Evolutionary conservation across 2,888 invertebrate species (phyloP).

Genomic region (Tubulanus polymorphus): DNA sequence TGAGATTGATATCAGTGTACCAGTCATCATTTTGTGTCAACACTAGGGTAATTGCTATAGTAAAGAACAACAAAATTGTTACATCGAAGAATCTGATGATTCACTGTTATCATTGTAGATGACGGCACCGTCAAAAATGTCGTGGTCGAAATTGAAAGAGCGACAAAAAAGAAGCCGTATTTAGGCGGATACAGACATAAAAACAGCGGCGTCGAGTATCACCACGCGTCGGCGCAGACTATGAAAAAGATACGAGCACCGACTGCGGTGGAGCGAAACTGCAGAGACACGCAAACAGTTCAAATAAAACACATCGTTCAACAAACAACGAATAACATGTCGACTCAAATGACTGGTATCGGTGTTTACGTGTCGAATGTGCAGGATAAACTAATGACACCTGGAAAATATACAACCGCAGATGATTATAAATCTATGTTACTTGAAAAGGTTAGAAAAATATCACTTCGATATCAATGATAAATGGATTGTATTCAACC

Average conservation of each 20-base stretch:
- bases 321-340: slow-evolving; percentile 50
- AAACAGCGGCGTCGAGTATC: slow-evolving; percentile 67
- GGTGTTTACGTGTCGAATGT: slow-evolving; percentile 49
- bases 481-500: no score
- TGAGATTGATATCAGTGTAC: no score
- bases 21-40: no score
- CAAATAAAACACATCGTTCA: slow-evolving; percentile 39
- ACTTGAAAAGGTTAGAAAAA: slow-evolving; percentile 35
- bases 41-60: no score
- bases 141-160: slow-evolving; percentile 50
- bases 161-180: slow-evolving; percentile 64
- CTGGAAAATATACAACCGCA: slow-evolving; percentile 50
- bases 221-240: slow-evolving; percentile 82
- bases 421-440: slow-evolving; percentile 41
- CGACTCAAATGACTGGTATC: slow-evolving; percentile 54
- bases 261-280: slow-evolving; percentile 34
- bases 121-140: slow-evolving; percentile 41
- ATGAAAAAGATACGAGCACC: slow-evolving; percentile 45
- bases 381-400: slow-evolving; percentile 46
- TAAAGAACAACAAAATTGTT: no score
- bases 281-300: slow-evolving; percentile 53
- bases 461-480: no score
- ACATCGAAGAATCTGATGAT: no score
- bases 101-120: no score
- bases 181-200: slow-evolving; percentile 76